phyloP scores from a whole-genome alignment of 1,140 invertebrate genomes.

The Drosophila mauritiana region DNA sequence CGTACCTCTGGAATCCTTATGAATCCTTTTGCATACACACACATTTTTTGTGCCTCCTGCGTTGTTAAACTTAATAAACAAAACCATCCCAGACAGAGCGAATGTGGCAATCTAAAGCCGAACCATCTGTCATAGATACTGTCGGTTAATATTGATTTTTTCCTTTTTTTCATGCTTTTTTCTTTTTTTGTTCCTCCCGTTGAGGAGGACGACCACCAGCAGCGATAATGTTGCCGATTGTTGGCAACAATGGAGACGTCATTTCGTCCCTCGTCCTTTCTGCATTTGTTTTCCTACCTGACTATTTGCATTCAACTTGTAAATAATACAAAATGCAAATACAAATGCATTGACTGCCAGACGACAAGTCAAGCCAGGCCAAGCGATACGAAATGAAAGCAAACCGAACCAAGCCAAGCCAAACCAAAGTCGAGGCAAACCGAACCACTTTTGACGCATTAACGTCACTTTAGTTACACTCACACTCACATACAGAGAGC shows the following conservation, averaged over 20 bases:
- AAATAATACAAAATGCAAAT: slow-evolving; percentile 80
- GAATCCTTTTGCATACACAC: slow-evolving; percentile 68
- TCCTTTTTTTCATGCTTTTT: slow-evolving; percentile 42
- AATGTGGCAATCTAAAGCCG: slow-evolving; percentile 49
- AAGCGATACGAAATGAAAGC: slow-evolving; percentile 10
- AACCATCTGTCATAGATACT: slow-evolving; percentile 81
- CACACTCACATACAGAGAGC: neutral
- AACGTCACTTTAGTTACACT: slow-evolving; percentile 69
- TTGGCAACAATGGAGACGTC: slow-evolving; percentile 60
- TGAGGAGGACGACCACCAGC: slow-evolving; percentile 11
- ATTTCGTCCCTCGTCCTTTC: slow-evolving; percentile 13
- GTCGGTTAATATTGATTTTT: slow-evolving; percentile 65
- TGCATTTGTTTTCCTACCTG: slow-evolving; percentile 56
- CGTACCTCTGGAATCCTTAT: slow-evolving; percentile 77
- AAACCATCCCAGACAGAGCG: slow-evolving; percentile 25
- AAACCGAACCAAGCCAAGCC: slow-evolving; percentile 9
- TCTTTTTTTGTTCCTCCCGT: slow-evolving; percentile 10
- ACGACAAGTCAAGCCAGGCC: slow-evolving; percentile 39
- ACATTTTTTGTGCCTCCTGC: slow-evolving; percentile 53
- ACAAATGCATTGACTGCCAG: slow-evolving; percentile 57
- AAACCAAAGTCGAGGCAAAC: slow-evolving; percentile 55
- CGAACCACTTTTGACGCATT: slow-evolving; percentile 81
- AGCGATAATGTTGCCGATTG: slow-evolving; percentile 61
- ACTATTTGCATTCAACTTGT: slow-evolving; percentile 74
- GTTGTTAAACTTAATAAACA: slow-evolving; percentile 78